Evolutionary conservation across 2,888 invertebrate species (phyloP), one percentile per base, ranked within the genome.

Genomic region (Dione juno): DNA sequence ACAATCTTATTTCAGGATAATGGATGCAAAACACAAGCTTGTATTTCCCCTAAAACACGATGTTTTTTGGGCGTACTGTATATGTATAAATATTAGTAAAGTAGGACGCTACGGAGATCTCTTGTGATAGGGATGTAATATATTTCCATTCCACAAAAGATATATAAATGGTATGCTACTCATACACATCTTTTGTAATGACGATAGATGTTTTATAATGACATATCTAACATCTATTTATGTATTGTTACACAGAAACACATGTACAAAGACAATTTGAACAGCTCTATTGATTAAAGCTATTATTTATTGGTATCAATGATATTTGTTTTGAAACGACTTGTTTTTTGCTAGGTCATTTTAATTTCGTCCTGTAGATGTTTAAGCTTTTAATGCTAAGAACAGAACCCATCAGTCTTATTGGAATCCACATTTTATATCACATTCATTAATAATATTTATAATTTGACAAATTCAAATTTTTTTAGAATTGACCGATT

Each of bases 331-430:
- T 10, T n/a, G n/a, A n/a, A 43, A 43, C 14, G 14, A 61, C 14
- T 28, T n/a, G 28, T 54, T n/a, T n/a, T 35, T 54, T 14, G 9
- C 54, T 21, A 10, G 10, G 37, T 54, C 9, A 53, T 28, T 14
- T 10, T 28, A 61, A 28, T 21, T 45, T 45, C 6, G 61, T 43
- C 21, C 21, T 59, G 10, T 9, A n/a, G 9, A 28, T 21, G 43
- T 28, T 54, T 57, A 28, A 5, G 28, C 28, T 53, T 57, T 40
- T 53, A 48, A 70, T 63, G 57, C 66, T 66, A 72, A 63, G 59
- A 71, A 69, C 61, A 58, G 68, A 57, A 69, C 66, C 45, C 69
- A 72, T 72, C 74, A 74, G 74, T 74, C 74, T 74, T 74, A 67
- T 52, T 54, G 45, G 64, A 48, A 50, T 66, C 45, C 61, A 61